Evolutionary conservation across 2,888 invertebrate species (phyloP).

Genomic region (Oscheius sp.): DNA sequence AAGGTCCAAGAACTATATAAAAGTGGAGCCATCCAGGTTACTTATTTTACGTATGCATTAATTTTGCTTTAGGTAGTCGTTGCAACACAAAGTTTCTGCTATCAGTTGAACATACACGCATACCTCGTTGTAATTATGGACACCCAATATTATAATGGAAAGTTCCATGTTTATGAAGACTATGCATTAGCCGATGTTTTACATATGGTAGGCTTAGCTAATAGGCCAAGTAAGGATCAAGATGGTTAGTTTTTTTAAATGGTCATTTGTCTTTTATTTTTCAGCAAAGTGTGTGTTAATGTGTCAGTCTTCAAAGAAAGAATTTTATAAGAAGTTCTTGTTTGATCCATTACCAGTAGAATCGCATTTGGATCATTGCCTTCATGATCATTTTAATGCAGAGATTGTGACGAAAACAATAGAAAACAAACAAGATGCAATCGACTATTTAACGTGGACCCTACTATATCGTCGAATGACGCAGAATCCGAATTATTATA

Average conservation of each 20-base stretch:
- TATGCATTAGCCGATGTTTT: conserved; percentile 95
- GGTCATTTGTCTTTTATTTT: conserved; percentile 20
- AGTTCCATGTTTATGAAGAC: conserved; percentile 85
- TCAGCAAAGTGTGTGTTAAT: conserved; percentile 85
- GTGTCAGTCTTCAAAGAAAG: conserved; percentile 96
- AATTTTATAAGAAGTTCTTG: conserved; percentile 96
- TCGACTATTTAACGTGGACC: conserved; percentile 99
- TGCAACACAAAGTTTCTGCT: conserved; percentile 88
- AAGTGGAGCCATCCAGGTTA: conserved; percentile 82
- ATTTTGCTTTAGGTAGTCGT: conserved; percentile 88
- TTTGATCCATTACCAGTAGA: conserved; percentile 96
- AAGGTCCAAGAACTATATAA: conserved; percentile 92
- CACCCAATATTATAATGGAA: conserved; percentile 89
- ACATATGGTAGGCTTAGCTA: conserved; percentile 96
- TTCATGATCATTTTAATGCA: conserved; percentile 99
- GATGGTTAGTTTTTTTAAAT: conserved; percentile 77
- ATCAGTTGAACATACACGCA: conserved; percentile 86
- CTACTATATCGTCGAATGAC: conserved; percentile 94
- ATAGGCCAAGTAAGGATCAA: conserved; percentile 88
- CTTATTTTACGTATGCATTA: background rate
- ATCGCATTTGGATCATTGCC: conserved; percentile 94
- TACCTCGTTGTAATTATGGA: conserved; percentile 97
- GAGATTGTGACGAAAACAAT: conserved; percentile 99
- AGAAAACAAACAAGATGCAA: conserved; percentile 99
- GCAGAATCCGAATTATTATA: conserved; percentile 99